These are phyloP conservation scores for Digitonthophagus gazella DNA, from an alignment of 2,888 invertebrate genomes.

Conservation along the genomic window DNA sequence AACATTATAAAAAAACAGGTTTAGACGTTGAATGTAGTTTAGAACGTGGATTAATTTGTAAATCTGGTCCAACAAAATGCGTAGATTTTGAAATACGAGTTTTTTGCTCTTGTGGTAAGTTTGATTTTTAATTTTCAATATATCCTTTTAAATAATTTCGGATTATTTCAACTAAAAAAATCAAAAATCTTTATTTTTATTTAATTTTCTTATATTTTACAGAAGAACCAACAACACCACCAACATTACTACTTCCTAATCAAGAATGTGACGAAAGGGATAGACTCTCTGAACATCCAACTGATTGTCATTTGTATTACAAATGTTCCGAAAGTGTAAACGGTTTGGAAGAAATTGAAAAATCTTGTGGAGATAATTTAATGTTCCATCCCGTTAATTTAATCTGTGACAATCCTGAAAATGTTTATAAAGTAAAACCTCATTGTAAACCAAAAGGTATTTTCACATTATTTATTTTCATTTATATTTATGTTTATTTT, in stretches of 20 bases:
- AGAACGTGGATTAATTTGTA: constrained; percentile 70
- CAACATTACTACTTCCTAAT: constrained; percentile 26
- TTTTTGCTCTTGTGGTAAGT: constrained; percentile 61
- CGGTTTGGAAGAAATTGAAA: constrained; percentile 55
- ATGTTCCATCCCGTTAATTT: constrained; percentile 65
- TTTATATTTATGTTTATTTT: background rate
- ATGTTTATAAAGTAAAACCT: constrained; percentile 59
- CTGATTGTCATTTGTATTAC: constrained; percentile 68
- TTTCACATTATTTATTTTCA: background rate
- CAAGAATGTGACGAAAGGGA: constrained; percentile 49
- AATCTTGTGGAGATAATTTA: constrained; percentile 63
- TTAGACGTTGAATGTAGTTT: constrained; percentile 75
- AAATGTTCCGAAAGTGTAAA: constrained; percentile 57
- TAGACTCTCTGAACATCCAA: constrained; percentile 62
- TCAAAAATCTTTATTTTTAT: background rate
- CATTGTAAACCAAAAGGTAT: constrained; percentile 53
- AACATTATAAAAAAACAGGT: constrained; percentile 65
- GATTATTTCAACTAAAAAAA: constrained; percentile 3
- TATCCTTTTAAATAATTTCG: background rate
- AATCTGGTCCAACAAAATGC: constrained; percentile 54
- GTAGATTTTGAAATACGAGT: constrained; percentile 83
- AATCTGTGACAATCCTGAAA: constrained; percentile 53
- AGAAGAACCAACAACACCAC: constrained; percentile 6
- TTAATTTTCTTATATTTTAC: no score
- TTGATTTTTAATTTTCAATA: constrained; percentile 2